These are phyloP conservation scores for Empis livida DNA, from an alignment of 2,888 invertebrate species.

Conservation along the genomic window DNA sequence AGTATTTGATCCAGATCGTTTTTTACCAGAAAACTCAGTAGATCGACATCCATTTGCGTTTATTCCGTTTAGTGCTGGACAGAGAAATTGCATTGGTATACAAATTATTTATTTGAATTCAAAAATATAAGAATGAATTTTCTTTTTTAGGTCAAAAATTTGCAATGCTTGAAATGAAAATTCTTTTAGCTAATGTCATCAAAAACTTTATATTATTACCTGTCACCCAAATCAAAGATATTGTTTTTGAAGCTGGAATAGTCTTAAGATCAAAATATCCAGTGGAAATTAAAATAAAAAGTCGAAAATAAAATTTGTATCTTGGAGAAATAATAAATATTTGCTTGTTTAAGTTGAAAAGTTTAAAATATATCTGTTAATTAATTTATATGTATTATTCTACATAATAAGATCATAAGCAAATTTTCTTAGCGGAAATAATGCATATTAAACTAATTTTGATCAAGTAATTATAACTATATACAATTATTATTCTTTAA, in stretches of 20 bases:
- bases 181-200: conserved; percentile 42
- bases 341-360: no score
- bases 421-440: no score
- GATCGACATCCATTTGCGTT: conserved; percentile 49
- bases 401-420: no score
- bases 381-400: no score
- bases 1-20: conserved; percentile 45
- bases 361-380: no score
- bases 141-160: conserved; percentile 46
- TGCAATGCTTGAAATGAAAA: conserved; percentile 51
- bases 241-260: conserved; percentile 36
- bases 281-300: conserved; percentile 20
- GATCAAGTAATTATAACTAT: no score
- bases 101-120: no score
- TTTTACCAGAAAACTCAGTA: conserved; percentile 44
- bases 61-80: conserved; percentile 55
- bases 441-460: no score
- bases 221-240: conserved; percentile 36
- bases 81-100: conserved; percentile 54
- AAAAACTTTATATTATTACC: conserved; percentile 40
- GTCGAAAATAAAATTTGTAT: no score
- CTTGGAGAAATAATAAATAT: no score
- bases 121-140: neutral
- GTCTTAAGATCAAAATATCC: conserved; percentile 37
- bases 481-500: no score